These are phyloP conservation scores for Mermis nigrescens DNA, from an alignment of 2,888 invertebrate species.

Conservation along the genomic window DNA sequence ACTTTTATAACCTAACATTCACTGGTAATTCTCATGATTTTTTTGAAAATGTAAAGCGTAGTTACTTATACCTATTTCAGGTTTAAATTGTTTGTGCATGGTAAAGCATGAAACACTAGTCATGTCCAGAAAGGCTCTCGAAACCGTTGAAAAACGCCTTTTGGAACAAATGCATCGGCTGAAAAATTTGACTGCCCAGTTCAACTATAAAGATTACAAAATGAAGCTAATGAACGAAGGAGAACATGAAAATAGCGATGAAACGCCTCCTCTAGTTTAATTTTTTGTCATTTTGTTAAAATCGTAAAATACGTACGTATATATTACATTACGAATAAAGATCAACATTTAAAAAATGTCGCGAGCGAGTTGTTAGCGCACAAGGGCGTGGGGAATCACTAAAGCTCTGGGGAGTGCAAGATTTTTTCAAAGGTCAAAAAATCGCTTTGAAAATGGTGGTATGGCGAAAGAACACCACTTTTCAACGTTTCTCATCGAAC, in stretches of 20 bases:
- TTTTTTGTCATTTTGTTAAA: neutral
- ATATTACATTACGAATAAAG: no score
- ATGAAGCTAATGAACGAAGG: slow-evolving; percentile 24
- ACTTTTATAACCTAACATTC: no score
- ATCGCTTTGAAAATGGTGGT: no score
- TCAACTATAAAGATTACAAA: slow-evolving; percentile 27
- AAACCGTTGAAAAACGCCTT: slow-evolving; percentile 51
- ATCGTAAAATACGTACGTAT: no score
- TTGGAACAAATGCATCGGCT: slow-evolving; percentile 22
- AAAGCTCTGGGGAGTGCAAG: no score
- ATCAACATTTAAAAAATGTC: no score
- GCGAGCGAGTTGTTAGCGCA: no score
- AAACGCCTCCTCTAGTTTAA: neutral
- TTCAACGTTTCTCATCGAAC: no score
- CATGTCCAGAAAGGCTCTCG: slow-evolving; percentile 60
- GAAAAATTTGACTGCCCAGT: slow-evolving; percentile 21
- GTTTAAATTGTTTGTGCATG: slow-evolving; percentile 84
- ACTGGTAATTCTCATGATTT: no score
- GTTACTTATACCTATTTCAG: slow-evolving; percentile 27
- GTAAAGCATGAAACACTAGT: slow-evolving; percentile 82
- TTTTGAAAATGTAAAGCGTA: neutral
- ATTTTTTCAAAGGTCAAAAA: no score
- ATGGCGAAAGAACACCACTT: no score
- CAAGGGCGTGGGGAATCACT: no score
- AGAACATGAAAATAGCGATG: slow-evolving; percentile 16